Evolutionary conservation across 2,888 invertebrate species (phyloP), one percentile per base, ranked within the genome.

Genomic region (Adineta ricciae): DNA sequence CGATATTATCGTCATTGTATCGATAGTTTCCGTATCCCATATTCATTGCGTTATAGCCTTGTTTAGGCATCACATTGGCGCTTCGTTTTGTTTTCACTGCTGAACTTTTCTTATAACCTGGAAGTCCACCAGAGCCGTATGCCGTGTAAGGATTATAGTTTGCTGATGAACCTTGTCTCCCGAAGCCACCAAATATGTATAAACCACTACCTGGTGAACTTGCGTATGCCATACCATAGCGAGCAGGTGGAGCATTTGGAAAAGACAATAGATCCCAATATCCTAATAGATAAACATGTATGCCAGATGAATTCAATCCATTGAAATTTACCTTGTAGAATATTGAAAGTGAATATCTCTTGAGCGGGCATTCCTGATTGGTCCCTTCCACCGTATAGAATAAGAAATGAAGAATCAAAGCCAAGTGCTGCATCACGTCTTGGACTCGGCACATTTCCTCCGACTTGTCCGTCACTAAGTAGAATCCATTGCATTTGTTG

Each of bases 111-210:
- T 78, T 78, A 38, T 24, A 41, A 24, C 41, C 21, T 24, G 24
- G 21, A 21, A 41, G n/a, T 41, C 78, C 78, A 24, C n/a, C 21
- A n/a, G 1, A 2, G 19, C 78, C 78, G 16, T 78, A 78, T 24
- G 24, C 78, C 2, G 41, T 78, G n/a, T 78, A 78, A n/a, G 78
- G 78, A 78, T 78, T 78, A 41, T 78, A 41, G 11, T 41, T 24
- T 38, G 38, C n/a, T n/a, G 78, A 41, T 41, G 78, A 78, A 41
- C 41, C 41, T 78, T 78, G 78, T 24, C 24, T 41, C 0, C 78
- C 78, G n/a, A 78, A 78, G n/a, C 78, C 78, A 78, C 78, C 78
- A 78, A 78, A 78, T 5, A 78, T 9, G 41, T 78, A 78, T 19
- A 78, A n/a, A 2, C 78, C 78, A 78, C n/a, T n/a, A 78, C 41